These are phyloP conservation scores for Masnerella sp. DNA, from an alignment of 2,888 invertebrate species.

Conservation along the genomic window DNA sequence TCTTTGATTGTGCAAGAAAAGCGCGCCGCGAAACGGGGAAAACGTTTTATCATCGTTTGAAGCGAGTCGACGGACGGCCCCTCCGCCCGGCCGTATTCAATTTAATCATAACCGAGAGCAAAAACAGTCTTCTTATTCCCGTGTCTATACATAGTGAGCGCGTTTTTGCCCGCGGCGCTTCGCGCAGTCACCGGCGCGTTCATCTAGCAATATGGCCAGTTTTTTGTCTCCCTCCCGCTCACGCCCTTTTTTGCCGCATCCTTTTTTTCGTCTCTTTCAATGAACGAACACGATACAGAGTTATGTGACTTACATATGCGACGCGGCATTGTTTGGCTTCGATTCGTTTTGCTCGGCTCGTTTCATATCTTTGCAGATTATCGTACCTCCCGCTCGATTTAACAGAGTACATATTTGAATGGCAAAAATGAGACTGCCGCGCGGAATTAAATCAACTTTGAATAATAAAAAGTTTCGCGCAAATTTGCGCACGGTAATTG, in stretches of 20 bases:
- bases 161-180: slow-evolving; percentile 47
- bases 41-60: slow-evolving; percentile 49
- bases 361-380: slow-evolving; percentile 56
- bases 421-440: slow-evolving; percentile 43
- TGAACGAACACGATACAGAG: slow-evolving; percentile 45
- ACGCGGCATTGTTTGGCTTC: slow-evolving; percentile 53
- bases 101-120: slow-evolving; percentile 56
- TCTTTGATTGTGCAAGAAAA: slow-evolving; percentile 50
- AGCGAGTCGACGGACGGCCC: slow-evolving; percentile 1
- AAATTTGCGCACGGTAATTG: slow-evolving; percentile 41
- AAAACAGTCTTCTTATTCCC: slow-evolving; percentile 52
- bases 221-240: slow-evolving; percentile 37
- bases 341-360: slow-evolving; percentile 52
- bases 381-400: slow-evolving; percentile 53
- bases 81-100: slow-evolving; percentile 38
- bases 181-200: slow-evolving; percentile 45
- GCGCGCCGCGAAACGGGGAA: slow-evolving; percentile 21
- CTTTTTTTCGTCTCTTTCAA: slow-evolving; percentile 21
- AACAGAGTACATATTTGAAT: slow-evolving; percentile 56
- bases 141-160: slow-evolving; percentile 39
- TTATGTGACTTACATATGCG: slow-evolving; percentile 51
- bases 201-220: slow-evolving; percentile 48
- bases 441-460: slow-evolving; percentile 42
- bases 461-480: slow-evolving; percentile 25
- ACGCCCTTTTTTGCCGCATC: slow-evolving; percentile 19